Conservation (phyloP, 2,888 invertebrate species). For the Apodemia zela region DNA sequence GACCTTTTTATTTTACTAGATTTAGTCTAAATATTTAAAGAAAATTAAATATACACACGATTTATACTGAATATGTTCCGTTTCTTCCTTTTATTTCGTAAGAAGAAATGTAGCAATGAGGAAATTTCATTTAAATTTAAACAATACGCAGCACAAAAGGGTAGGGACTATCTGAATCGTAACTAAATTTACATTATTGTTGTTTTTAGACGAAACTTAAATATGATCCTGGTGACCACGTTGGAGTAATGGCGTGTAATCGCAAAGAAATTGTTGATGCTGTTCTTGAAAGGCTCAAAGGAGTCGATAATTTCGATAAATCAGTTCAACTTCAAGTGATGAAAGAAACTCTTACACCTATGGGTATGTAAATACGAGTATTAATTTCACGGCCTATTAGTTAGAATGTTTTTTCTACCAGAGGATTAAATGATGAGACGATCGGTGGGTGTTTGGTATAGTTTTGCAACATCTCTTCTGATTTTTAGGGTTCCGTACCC, state of each 20-base stretch:
- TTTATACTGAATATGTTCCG: too few relatives aligned
- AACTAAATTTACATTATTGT: constrained; percentile 20
- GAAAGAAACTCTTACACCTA: constrained; percentile 91
- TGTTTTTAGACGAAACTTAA: constrained; percentile 70
- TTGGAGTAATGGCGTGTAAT: constrained; percentile 94
- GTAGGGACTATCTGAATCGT: not conserved
- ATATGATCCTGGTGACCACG: constrained; percentile 95
- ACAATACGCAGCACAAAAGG: not conserved
- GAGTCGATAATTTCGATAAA: constrained; percentile 83
- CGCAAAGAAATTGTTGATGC: constrained; percentile 87
- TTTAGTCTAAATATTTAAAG: too few relatives aligned
- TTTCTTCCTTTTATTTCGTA: too few relatives aligned
- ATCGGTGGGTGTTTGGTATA: too few relatives aligned
- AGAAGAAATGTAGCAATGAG: too few relatives aligned
- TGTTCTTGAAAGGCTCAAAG: constrained; percentile 84
- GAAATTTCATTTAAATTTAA: too few relatives aligned
- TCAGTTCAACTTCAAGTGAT: constrained; percentile 88
- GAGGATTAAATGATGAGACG: too few relatives aligned
- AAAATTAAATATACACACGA: too few relatives aligned
- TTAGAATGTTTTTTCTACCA: too few relatives aligned
- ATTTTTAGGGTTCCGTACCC: too few relatives aligned
- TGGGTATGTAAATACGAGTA: constrained; percentile 81
- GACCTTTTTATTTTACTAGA: too few relatives aligned
- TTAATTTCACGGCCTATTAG: not conserved
- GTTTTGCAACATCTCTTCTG: too few relatives aligned